phyloP scores from a whole-genome alignment of 2,888 invertebrate species.

The Germaria angustata region DNA sequence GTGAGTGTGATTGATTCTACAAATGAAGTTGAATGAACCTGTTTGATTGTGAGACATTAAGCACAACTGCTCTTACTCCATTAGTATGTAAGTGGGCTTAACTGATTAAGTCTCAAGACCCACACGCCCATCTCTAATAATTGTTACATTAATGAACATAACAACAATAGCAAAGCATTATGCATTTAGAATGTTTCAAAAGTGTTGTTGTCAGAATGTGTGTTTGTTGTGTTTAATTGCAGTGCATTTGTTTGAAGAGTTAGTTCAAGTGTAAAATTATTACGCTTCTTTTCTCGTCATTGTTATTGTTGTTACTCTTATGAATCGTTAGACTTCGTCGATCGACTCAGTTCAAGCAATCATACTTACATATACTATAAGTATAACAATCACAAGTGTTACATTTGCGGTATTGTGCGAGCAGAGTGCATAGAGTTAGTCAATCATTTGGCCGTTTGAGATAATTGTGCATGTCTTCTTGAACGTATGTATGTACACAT shows the following conservation, averaged over 20 bases:
- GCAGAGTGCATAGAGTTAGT: conserved; percentile 18
- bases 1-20: too few species aligned
- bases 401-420: conserved; percentile 9
- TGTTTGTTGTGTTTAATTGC: conserved; percentile 18
- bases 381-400: conserved; percentile 2
- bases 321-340: conserved; percentile 30
- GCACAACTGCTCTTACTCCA: too few species aligned
- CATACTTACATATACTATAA: too few species aligned
- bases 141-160: conserved; percentile 31
- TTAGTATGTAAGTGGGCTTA: too few species aligned
- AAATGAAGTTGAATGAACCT: too few species aligned
- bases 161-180: background rate
- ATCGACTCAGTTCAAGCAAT: conserved; percentile 4
- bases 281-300: conserved; percentile 17
- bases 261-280: conserved; percentile 20
- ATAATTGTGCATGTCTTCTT: conserved; percentile 47
- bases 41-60: too few species aligned
- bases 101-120: background rate
- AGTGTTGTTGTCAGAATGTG: conserved; percentile 6
- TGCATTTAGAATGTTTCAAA: conserved; percentile 22
- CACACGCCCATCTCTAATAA: background rate
- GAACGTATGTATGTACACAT: background rate
- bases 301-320: conserved; percentile 31
- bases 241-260: conserved; percentile 21
- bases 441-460: conserved; percentile 53